phyloP scores from a whole-genome alignment of 2,113 vertebrate genomes.

The Myanophis thanlyinensis region DNA sequence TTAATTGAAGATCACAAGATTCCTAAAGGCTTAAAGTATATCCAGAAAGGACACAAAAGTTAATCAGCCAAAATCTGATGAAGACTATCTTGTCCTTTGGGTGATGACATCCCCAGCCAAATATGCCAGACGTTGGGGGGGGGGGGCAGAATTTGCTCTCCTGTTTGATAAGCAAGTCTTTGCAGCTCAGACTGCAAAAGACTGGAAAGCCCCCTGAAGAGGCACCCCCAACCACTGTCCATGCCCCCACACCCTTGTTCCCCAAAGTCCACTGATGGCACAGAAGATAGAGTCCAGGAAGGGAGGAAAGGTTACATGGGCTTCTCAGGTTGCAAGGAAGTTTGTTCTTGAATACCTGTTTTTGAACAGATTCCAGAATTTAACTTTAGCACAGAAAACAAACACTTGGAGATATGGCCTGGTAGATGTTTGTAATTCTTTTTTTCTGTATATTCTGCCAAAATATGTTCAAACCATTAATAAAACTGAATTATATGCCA shows the following conservation, averaged over 20 bases:
- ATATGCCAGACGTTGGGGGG: neutral
- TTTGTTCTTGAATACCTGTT: neutral
- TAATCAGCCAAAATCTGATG: neutral
- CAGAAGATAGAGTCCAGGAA: neutral
- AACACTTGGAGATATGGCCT: neutral
- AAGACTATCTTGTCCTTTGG: neutral
- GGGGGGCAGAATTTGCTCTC: neutral
- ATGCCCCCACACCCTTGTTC: neutral
- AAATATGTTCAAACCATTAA: neutral
- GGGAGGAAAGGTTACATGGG: neutral
- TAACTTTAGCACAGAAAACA: neutral
- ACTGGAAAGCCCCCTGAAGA: neutral
- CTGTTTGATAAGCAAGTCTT: neutral
- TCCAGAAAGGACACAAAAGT: slow-evolving; percentile 55
- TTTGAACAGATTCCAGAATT: neutral
- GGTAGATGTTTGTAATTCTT: neutral
- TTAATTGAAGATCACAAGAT: slow-evolving; percentile 64
- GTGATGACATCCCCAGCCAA: neutral
- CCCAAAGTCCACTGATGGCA: neutral
- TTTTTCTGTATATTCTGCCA: neutral
- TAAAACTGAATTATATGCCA: neutral
- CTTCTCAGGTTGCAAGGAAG: neutral
- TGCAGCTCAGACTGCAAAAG: neutral
- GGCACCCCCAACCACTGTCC: neutral
- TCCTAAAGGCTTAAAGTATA: slow-evolving; percentile 63